Evolutionary conservation across 1,140 invertebrate species (phyloP).

Genomic region (Bombus polaris): DNA sequence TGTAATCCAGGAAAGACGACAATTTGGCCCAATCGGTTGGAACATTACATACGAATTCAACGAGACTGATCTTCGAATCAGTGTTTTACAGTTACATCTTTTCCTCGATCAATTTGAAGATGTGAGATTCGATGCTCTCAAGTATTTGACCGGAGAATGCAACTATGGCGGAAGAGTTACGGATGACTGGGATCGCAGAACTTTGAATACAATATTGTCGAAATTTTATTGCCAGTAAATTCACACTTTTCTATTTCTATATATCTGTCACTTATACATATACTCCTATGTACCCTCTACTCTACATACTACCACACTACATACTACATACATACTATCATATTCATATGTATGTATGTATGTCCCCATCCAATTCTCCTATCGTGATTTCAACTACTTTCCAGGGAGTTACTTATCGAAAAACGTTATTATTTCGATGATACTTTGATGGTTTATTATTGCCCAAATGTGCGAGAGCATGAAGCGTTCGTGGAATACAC

Average conservation of each 20-base stretch:
- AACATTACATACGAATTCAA: constrained; percentile 98
- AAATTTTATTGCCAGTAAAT: constrained; percentile 89
- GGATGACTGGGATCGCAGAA: constrained; percentile 96
- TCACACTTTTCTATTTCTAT: background rate
- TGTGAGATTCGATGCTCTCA: constrained; percentile 94
- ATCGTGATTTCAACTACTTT: background rate
- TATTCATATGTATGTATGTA: too few relatives aligned
- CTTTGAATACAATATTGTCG: constrained; percentile 91
- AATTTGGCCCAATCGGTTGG: constrained; percentile 97
- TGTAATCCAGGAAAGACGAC: constrained; percentile 93
- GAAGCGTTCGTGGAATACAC: constrained; percentile 91
- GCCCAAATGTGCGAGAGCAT: constrained; percentile 89
- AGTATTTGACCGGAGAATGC: constrained; percentile 96
- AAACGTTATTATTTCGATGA: constrained; percentile 80
- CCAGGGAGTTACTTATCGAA: constrained; percentile 70
- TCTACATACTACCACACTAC: too few relatives aligned
- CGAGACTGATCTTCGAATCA: constrained; percentile 95
- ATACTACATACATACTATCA: too few relatives aligned
- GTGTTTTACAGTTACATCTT: constrained; percentile 93
- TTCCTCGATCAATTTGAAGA: constrained; percentile 94
- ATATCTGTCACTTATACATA: too few relatives aligned
- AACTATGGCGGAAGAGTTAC: constrained; percentile 98
- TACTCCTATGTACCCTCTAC: too few relatives aligned
- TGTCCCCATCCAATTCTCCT: background rate
- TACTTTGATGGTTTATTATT: constrained; percentile 86